Conservation (phyloP, 2,888 invertebrate species). For the Aleiodes alternator region DNA sequence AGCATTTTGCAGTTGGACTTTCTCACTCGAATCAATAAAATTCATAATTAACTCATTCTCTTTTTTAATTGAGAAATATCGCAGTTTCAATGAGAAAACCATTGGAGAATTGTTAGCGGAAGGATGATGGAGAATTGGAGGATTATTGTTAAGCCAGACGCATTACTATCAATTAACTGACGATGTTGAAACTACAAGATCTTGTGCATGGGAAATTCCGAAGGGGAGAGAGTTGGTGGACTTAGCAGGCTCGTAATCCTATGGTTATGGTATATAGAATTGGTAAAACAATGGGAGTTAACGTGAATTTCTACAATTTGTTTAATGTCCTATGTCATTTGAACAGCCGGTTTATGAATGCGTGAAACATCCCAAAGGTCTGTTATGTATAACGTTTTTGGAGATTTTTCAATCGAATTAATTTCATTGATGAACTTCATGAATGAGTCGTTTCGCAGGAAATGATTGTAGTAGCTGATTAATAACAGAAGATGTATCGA, state of each 20-base stretch:
- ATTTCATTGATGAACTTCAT: too few relatives aligned
- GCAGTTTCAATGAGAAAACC: slow-evolving; percentile 18
- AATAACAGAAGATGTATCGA: too few relatives aligned
- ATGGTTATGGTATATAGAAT: not conserved
- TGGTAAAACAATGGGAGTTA: not conserved
- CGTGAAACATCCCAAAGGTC: not conserved
- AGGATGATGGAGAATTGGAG: slow-evolving; percentile 24
- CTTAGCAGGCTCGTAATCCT: slow-evolving; percentile 34
- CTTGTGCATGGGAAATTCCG: slow-evolving; percentile 21
- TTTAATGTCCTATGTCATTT: not conserved
- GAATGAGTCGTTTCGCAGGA: too few relatives aligned
- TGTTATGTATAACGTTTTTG: too few relatives aligned
- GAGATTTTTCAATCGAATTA: too few relatives aligned
- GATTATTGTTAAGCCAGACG: slow-evolving; percentile 55
- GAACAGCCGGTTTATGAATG: not conserved
- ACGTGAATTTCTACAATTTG: slow-evolving; percentile 14
- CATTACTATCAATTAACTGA: slow-evolving; percentile 65
- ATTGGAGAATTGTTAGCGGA: slow-evolving; percentile 23
- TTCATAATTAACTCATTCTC: not conserved
- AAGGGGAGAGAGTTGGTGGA: slow-evolving; percentile 14
- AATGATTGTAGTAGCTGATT: too few relatives aligned
- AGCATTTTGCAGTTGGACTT: too few relatives aligned
- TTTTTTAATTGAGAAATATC: not conserved
- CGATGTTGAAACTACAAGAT: slow-evolving; percentile 31
- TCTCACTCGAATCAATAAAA: too few relatives aligned